Conservation (phyloP, 2,888 invertebrate genomes). For the Eurois occulta region DNA sequence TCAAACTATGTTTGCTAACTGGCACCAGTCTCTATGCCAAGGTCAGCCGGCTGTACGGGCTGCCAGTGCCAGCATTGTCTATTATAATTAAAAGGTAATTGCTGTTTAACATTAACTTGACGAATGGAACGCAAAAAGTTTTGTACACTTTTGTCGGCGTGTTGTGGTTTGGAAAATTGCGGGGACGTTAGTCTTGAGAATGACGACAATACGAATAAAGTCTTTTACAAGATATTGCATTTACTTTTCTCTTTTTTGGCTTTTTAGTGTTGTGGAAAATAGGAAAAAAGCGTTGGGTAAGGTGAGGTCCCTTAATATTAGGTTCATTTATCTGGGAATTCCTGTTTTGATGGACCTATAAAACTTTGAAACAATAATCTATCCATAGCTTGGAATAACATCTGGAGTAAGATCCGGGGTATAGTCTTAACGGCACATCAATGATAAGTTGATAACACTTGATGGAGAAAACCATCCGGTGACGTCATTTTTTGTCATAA, state of each 20-base stretch:
- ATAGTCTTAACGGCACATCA: too few relatives aligned
- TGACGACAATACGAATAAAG: too few relatives aligned
- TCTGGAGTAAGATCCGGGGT: too few relatives aligned
- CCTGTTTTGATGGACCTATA: background rate
- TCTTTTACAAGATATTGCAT: background rate
- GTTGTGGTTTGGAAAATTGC: background rate
- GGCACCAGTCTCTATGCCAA: slow-evolving; percentile 59
- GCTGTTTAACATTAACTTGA: slow-evolving; percentile 54
- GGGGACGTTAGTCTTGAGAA: background rate
- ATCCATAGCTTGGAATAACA: background rate
- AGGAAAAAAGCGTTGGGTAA: background rate
- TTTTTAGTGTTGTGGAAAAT: background rate
- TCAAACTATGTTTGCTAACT: slow-evolving; percentile 38
- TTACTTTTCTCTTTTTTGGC: background rate
- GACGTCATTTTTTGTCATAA: background rate
- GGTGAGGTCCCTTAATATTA: background rate
- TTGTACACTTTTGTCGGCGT: slow-evolving; percentile 14
- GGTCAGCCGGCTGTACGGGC: slow-evolving; percentile 54
- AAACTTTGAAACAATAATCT: background rate
- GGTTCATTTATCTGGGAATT: background rate
- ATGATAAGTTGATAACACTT: too few relatives aligned
- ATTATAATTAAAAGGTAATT: slow-evolving; percentile 57
- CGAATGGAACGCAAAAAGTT: slow-evolving; percentile 35
- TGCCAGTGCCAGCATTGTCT: slow-evolving; percentile 55
- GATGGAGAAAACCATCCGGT: too few relatives aligned